A percentile compares a stretch with the other conserved stretches of the same genome.
phyloP scores from a whole-genome alignment of 2,113 vertebrate species.

The Cheirogaleus medius region DNA sequence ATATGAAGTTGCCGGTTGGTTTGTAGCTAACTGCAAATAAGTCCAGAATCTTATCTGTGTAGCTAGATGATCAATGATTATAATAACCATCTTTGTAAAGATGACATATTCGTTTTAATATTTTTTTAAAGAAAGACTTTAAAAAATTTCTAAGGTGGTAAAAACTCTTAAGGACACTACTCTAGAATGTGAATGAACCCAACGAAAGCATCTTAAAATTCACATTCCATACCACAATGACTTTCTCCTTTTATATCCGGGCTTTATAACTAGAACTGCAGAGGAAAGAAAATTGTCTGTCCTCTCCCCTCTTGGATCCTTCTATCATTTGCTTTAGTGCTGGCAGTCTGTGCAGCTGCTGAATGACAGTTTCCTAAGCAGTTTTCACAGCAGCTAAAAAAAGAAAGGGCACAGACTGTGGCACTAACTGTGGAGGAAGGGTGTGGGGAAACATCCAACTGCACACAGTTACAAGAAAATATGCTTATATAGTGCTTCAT shows the following conservation, averaged over 20 bases:
- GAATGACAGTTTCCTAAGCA: constrained; percentile 41
- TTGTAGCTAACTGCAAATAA: not conserved
- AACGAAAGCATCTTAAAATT: constrained; percentile 66
- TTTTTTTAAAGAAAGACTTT: constrained; percentile 44
- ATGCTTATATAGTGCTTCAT: not conserved
- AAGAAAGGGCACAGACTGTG: not conserved
- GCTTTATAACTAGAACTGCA: constrained; percentile 56
- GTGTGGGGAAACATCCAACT: not conserved
- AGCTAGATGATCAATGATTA: constrained; percentile 61
- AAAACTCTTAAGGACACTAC: constrained; percentile 35
- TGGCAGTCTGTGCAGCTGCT: not conserved
- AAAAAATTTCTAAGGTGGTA: constrained; percentile 41
- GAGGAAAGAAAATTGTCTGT: constrained; percentile 57
- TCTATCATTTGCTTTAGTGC: constrained; percentile 23
- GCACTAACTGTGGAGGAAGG: not conserved
- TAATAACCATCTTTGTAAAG: constrained; percentile 59
- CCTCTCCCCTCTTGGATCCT: constrained; percentile 12
- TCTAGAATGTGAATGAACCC: constrained; percentile 60
- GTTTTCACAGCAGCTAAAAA: constrained; percentile 29
- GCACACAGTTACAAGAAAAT: not conserved
- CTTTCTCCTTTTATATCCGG: constrained; percentile 57
- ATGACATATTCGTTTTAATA: constrained; percentile 56
- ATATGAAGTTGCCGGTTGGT: constrained; percentile 1
- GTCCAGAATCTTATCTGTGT: constrained; percentile 2
- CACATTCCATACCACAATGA: constrained; percentile 23